Conservation (phyloP, 2,888 invertebrate species). For the Dynastes maya region DNA sequence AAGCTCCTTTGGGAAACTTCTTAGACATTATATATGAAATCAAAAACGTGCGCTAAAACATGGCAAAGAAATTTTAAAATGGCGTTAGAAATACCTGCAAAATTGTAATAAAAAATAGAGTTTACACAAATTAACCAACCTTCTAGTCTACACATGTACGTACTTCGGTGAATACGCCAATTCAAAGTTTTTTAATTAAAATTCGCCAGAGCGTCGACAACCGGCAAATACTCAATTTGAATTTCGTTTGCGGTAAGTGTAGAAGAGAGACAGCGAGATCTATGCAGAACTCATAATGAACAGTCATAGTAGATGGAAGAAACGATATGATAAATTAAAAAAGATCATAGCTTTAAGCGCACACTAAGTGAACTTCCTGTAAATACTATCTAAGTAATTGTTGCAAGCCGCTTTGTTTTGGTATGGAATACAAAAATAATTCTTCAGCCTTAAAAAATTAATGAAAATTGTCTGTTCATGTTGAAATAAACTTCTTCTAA, state of each 20-base stretch:
- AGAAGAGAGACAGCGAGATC: not conserved
- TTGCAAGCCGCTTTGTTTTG: too few species aligned
- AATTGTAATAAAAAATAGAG: slow-evolving; percentile 2
- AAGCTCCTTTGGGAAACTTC: too few species aligned
- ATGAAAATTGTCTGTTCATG: not conserved
- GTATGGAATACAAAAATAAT: too few species aligned
- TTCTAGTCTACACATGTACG: slow-evolving; percentile 16
- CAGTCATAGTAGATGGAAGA: slow-evolving; percentile 11
- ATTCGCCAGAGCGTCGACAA: slow-evolving; percentile 17
- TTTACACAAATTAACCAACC: slow-evolving; percentile 26
- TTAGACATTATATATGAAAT: too few species aligned
- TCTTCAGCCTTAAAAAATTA: too few species aligned
- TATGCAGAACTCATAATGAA: slow-evolving; percentile 18
- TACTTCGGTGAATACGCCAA: not conserved
- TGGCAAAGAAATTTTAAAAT: not conserved
- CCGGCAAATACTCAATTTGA: slow-evolving; percentile 27
- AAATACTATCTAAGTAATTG: not conserved
- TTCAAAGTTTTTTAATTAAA: slow-evolving; percentile 36
- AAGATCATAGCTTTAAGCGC: slow-evolving; percentile 8
- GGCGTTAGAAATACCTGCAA: not conserved
- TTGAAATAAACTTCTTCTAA: too few species aligned
- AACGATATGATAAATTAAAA: slow-evolving; percentile 24
- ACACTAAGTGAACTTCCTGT: not conserved
- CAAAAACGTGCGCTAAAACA: too few species aligned
- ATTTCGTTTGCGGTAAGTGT: slow-evolving; percentile 29